phyloP scores from a whole-genome alignment of 37 sponge, comb jelly and placozoan species.

The Chondrilla cf. caribensis region DNA sequence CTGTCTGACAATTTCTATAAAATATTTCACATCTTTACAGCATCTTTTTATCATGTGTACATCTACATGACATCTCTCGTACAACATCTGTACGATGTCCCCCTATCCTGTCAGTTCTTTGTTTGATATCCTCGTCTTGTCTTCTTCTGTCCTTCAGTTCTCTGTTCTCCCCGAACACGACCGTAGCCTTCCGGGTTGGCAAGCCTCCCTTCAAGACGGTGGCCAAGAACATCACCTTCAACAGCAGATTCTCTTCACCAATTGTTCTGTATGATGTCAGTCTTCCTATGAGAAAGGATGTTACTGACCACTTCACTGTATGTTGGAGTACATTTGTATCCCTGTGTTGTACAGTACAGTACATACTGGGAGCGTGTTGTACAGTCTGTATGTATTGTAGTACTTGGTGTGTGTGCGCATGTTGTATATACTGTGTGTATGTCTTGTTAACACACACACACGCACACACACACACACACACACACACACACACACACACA shows the following conservation, averaged over 20 bases:
- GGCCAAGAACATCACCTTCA: slow-evolving; percentile 45
- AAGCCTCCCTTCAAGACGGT: slow-evolving; percentile 68
- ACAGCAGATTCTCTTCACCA: slow-evolving; percentile 52
- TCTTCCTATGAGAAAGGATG: slow-evolving; percentile 51
- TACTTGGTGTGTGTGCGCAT: neutral
- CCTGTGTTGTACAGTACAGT: too few species aligned
- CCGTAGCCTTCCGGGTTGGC: slow-evolving; percentile 52
- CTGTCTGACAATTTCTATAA: too few species aligned
- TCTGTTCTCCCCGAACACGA: slow-evolving; percentile 40
- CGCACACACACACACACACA: too few species aligned
- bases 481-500: too few species aligned
- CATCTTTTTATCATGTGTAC: too few species aligned
- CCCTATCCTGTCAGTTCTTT: neutral
- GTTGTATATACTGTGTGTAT: neutral
- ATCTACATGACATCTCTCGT: too few species aligned
- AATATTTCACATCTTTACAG: too few species aligned
- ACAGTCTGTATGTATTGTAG: slow-evolving; percentile 2
- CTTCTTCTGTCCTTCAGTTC: slow-evolving; percentile 38
- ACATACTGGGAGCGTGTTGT: too few species aligned
- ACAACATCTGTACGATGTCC: neutral
- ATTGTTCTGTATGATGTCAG: slow-evolving; percentile 58
- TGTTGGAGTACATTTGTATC: too few species aligned
- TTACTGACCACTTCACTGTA: slow-evolving; percentile 45
- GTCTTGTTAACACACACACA: too few species aligned
- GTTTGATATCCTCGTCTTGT: neutral